phyloP scores from a whole-genome alignment of 1,140 invertebrate species.

The Pachypeltis micranthus region DNA sequence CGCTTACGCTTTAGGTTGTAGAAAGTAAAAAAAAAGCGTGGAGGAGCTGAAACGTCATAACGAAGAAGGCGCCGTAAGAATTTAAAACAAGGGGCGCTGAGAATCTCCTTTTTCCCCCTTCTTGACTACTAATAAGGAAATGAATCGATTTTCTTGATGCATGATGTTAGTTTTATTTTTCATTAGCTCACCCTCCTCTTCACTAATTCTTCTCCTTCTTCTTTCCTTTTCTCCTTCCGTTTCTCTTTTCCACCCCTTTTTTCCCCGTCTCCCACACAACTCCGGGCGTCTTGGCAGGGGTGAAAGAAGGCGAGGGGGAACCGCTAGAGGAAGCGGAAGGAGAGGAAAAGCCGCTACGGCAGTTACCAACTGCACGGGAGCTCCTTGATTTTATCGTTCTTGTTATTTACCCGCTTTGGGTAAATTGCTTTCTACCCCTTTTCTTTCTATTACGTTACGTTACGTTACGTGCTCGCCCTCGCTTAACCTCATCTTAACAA shows the following conservation, averaged over 20 bases:
- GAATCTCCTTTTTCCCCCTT: background rate
- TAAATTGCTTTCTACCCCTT: conserved; percentile 12
- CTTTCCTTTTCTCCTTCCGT: background rate
- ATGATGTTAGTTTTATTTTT: conserved; percentile 20
- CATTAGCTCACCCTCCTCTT: conserved; percentile 3
- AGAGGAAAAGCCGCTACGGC: no score
- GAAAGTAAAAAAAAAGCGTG: no score
- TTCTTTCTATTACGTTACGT: no score
- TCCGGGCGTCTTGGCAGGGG: background rate
- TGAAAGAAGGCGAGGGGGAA: no score
- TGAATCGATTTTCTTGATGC: conserved; percentile 22
- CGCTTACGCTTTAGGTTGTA: no score
- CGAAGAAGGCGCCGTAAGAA: conserved; percentile 2
- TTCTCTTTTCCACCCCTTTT: background rate
- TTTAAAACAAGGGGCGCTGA: background rate
- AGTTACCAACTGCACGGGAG: no score
- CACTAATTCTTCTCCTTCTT: background rate
- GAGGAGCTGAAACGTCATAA: no score
- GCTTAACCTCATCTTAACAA: background rate
- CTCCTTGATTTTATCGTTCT: conserved; percentile 11
- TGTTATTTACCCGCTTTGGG: conserved; percentile 15
- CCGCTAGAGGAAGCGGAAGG: no score
- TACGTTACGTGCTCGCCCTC: background rate
- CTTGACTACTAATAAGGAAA: conserved; percentile 19
- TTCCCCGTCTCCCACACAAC: background rate